Conservation (phyloP, 1,140 invertebrate species). For the Rhynchophorus ferrugineus region DNA sequence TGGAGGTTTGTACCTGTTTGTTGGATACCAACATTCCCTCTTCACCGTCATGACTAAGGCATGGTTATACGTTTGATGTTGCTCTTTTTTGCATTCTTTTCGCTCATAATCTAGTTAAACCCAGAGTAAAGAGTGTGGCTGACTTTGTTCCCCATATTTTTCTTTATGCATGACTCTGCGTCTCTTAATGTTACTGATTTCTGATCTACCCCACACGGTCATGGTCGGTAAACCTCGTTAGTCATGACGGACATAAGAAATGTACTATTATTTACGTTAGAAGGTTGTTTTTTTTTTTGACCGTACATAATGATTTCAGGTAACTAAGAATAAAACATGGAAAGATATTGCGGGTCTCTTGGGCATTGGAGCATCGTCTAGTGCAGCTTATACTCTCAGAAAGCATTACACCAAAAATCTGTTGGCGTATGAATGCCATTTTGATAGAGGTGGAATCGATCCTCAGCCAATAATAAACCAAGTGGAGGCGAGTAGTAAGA, state of each 20-base stretch:
- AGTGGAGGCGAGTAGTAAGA: constrained; percentile 81
- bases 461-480: constrained; percentile 92
- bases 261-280: too few relatives aligned
- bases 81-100: constrained; percentile 1
- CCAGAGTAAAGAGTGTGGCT: too few relatives aligned
- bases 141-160: constrained; percentile 5
- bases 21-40: constrained; percentile 3
- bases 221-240: too few relatives aligned
- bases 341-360: constrained; percentile 91
- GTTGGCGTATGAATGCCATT: constrained; percentile 92
- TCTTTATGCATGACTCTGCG: too few relatives aligned
- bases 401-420: constrained; percentile 98
- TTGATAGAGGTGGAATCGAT: constrained; percentile 92
- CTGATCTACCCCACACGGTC: too few relatives aligned
- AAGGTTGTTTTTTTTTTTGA: too few relatives aligned
- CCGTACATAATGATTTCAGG: constrained; percentile 50
- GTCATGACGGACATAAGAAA: constrained; percentile 14
- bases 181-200: too few relatives aligned
- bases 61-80: constrained; percentile 15
- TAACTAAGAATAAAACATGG: constrained; percentile 97
- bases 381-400: constrained; percentile 90
- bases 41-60: constrained; percentile 17
- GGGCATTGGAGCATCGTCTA: constrained; percentile 92
- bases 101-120: background rate
- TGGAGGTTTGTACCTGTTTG: constrained; percentile 69